Evolutionary conservation across 2,797 vertebrate genomes (phyloP).

Genomic region (Australoheros facetus): DNA sequence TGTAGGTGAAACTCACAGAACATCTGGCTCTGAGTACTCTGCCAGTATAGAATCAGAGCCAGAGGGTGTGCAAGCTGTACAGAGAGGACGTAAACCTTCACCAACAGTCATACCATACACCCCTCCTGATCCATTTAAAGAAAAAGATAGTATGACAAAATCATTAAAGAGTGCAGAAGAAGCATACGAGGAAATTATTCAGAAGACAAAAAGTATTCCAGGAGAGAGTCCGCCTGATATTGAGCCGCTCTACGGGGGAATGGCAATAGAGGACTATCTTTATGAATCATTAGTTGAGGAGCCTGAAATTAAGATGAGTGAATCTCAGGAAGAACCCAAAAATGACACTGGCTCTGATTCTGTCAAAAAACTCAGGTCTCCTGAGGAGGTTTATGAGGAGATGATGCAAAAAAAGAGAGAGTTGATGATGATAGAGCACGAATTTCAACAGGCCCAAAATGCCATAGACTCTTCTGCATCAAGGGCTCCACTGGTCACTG

Average conservation of each 20-base stretch:
- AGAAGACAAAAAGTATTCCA: conserved; percentile 86
- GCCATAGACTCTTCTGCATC: conserved; percentile 78
- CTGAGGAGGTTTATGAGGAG: conserved; percentile 90
- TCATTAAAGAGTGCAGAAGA: conserved; percentile 91
- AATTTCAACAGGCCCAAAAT: conserved; percentile 71
- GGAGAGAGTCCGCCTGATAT: conserved; percentile 91
- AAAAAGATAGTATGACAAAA: conserved; percentile 68
- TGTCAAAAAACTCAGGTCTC: conserved; percentile 84
- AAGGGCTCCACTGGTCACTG: conserved; percentile 77
- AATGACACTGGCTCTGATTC: conserved; percentile 77
- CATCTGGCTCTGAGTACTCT: conserved; percentile 91
- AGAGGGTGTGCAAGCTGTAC: conserved; percentile 88
- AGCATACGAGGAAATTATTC: conserved; percentile 93
- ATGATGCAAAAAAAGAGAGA: conserved; percentile 87
- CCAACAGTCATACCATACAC: conserved; percentile 88
- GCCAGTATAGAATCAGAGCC: conserved; percentile 92
- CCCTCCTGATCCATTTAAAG: conserved; percentile 78
- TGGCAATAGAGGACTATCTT: conserved; percentile 98
- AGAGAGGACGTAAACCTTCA: conserved; percentile 89
- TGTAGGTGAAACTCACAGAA: conserved; percentile 86
- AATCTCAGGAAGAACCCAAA: conserved; percentile 73
- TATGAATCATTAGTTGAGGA: conserved; percentile 96
- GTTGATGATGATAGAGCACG: conserved; percentile 83
- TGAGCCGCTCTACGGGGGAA: conserved; percentile 94
- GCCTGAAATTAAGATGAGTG: conserved; percentile 75